Evolutionary conservation across 2,888 invertebrate species (phyloP).

Genomic region (Byasa hedistus): DNA sequence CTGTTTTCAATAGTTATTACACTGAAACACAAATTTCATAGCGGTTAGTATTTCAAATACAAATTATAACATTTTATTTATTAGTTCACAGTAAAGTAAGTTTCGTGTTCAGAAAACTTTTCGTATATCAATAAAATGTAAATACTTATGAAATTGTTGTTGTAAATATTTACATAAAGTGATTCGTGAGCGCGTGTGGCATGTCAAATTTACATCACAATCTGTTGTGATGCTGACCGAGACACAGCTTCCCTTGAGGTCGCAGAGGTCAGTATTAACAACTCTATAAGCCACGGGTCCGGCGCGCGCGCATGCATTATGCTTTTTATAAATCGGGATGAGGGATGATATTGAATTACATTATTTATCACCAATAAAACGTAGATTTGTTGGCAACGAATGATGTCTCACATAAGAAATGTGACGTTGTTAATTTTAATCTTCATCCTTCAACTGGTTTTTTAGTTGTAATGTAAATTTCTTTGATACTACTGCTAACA

Average conservation of each 20-base stretch:
- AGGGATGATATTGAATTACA: slow-evolving; percentile 10
- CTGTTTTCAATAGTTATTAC: too few relatives aligned
- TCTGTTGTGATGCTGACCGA: slow-evolving; percentile 14
- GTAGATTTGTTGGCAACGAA: background rate
- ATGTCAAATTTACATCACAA: slow-evolving; percentile 28
- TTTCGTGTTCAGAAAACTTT: background rate
- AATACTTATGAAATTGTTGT: background rate
- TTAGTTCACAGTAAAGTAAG: too few relatives aligned
- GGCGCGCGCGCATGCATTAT: slow-evolving; percentile 39
- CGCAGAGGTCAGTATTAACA: slow-evolving; percentile 44
- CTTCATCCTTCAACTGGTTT: too few relatives aligned
- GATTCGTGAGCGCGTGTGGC: slow-evolving; percentile 12
- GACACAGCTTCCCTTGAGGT: slow-evolving; percentile 47
- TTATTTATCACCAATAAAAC: too few relatives aligned
- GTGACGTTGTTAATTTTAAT: too few relatives aligned
- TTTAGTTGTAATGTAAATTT: too few relatives aligned
- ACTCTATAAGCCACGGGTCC: slow-evolving; percentile 41
- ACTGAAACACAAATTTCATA: too few relatives aligned
- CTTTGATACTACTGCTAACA: too few relatives aligned
- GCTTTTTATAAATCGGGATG: slow-evolving; percentile 14
- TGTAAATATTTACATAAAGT: slow-evolving; percentile 15
- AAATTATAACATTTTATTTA: too few relatives aligned
- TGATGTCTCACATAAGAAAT: too few relatives aligned
- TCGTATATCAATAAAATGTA: background rate
- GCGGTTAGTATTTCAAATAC: too few relatives aligned